phyloP scores from a whole-genome alignment of 2,797 vertebrate genomes.

The Argya squamiceps region DNA sequence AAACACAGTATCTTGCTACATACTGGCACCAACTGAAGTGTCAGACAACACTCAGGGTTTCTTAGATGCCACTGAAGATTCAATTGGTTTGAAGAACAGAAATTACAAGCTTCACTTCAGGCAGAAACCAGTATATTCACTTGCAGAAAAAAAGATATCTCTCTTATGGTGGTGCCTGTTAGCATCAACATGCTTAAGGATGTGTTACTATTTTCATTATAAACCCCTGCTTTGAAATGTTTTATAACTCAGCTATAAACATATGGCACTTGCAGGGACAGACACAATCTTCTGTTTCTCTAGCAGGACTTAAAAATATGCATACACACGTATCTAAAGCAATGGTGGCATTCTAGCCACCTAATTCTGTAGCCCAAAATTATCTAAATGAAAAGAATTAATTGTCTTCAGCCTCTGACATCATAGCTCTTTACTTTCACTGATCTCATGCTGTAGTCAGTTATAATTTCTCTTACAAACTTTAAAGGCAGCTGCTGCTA shows the following conservation, averaged over 20 bases:
- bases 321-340: not conserved
- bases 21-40: not conserved
- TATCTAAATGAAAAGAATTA: not conserved
- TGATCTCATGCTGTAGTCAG: not conserved
- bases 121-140: not conserved
- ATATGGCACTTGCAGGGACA: not conserved
- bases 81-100: not conserved
- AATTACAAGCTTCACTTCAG: not conserved
- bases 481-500: not conserved
- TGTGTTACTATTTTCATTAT: not conserved
- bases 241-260: not conserved
- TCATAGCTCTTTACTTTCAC: not conserved
- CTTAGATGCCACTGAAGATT: not conserved
- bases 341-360: not conserved
- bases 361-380: not conserved
- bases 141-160: not conserved
- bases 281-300: not conserved
- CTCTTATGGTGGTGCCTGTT: not conserved
- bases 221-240: not conserved
- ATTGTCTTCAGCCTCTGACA: not conserved
- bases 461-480: not conserved
- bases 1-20: not conserved
- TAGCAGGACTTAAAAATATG: not conserved
- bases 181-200: not conserved
- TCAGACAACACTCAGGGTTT: not conserved